A percentile compares a stretch with the other conserved stretches of the same genome.
Conservation (phyloP, 2,797 vertebrate genomes). For the Diglossa cyanea region DNA sequence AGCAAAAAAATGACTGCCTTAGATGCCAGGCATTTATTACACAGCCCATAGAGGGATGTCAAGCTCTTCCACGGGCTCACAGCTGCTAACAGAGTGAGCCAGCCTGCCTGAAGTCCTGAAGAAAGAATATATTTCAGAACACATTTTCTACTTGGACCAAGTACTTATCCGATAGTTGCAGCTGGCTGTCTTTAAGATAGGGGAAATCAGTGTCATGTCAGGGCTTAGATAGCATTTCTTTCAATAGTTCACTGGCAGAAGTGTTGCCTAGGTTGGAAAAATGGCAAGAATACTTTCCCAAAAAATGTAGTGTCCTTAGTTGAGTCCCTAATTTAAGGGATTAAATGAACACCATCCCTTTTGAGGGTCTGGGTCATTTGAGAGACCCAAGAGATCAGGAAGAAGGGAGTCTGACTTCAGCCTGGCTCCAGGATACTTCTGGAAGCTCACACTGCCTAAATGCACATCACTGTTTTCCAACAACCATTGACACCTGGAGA, state of each 20-base stretch:
- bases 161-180: conserved; percentile 1
- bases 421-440: not conserved
- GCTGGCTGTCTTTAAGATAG: not conserved
- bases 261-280: not conserved
- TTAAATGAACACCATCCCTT: not conserved
- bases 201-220: not conserved
- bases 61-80: not conserved
- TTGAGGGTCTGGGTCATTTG: not conserved
- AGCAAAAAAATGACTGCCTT: not conserved
- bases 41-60: not conserved
- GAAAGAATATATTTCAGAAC: not conserved
- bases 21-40: not conserved
- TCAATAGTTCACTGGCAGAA: not conserved
- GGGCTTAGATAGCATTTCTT: not conserved
- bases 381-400: not conserved
- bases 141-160: not conserved
- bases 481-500: not conserved
- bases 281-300: not conserved
- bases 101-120: not conserved
- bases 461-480: not conserved
- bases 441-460: not conserved
- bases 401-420: not conserved
- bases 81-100: not conserved
- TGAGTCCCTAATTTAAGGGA: not conserved
- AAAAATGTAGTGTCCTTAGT: accelerated